Evolutionary conservation across 2,888 invertebrate species (phyloP).

Genomic region (Myathropa florea): DNA sequence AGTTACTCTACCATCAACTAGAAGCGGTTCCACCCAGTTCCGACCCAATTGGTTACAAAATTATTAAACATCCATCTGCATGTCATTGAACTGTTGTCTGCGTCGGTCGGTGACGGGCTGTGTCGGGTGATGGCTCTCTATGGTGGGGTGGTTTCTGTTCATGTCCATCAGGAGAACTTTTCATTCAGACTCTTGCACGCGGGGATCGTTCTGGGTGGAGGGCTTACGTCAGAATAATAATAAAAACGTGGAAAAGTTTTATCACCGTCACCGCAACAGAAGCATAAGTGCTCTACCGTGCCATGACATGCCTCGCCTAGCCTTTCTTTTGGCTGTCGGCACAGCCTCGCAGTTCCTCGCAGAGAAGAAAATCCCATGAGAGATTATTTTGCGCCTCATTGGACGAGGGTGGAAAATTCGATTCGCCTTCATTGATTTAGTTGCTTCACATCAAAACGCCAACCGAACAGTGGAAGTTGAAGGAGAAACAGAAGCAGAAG

Average conservation of each 20-base stretch:
- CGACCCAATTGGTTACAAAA: slow-evolving; percentile 43
- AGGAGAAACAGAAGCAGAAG: background rate
- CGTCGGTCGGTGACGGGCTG: background rate
- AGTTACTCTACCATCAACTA: background rate
- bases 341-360: background rate
- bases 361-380: slow-evolving; percentile 60
- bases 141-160: background rate
- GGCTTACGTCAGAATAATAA: slow-evolving; percentile 45
- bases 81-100: slow-evolving; percentile 11
- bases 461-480: background rate
- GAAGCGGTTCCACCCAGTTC: background rate
- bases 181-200: background rate
- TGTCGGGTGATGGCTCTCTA: too few species aligned
- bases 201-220: background rate
- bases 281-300: slow-evolving; percentile 59
- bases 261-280: slow-evolving; percentile 63
- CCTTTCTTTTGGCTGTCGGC: background rate
- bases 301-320: slow-evolving; percentile 2
- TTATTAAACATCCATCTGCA: slow-evolving; percentile 28
- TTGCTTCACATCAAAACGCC: slow-evolving; percentile 59
- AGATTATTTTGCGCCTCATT: slow-evolving; percentile 68
- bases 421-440: slow-evolving; percentile 71
- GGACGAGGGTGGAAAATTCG: slow-evolving; percentile 69
- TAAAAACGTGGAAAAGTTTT: slow-evolving; percentile 49
- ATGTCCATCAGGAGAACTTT: slow-evolving; percentile 28